phyloP scores from a whole-genome alignment of 2,888 invertebrate genomes.

The Euproctis similis region DNA sequence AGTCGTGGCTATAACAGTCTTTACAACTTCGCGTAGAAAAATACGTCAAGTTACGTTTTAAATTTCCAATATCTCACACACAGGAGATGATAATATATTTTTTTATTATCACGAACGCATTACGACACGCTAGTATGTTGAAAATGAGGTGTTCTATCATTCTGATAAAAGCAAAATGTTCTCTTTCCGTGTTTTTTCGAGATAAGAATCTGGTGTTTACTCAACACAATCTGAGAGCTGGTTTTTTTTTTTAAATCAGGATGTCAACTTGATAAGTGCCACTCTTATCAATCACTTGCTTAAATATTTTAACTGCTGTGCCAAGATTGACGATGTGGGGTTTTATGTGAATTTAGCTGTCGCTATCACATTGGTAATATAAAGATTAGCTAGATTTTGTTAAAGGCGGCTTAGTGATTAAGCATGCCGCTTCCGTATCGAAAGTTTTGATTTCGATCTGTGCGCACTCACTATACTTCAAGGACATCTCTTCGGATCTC shows the following conservation, averaged over 20 bases:
- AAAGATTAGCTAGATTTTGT: too few species aligned
- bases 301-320: constrained; percentile 16
- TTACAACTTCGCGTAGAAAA: too few species aligned
- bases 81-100: constrained; percentile 14
- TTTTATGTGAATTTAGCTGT: constrained; percentile 8
- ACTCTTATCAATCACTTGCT: constrained; percentile 29
- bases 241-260: constrained; percentile 63
- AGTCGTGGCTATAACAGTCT: too few species aligned
- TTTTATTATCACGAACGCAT: background rate
- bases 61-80: too few species aligned
- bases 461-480: too few species aligned
- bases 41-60: too few species aligned
- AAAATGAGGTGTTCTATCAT: constrained; percentile 38
- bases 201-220: constrained; percentile 59
- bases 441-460: too few species aligned
- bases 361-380: too few species aligned
- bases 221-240: constrained; percentile 48
- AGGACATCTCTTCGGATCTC: too few species aligned
- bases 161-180: constrained; percentile 49
- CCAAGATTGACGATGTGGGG: constrained; percentile 13
- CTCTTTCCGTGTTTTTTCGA: constrained; percentile 38
- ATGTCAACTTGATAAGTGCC: constrained; percentile 47
- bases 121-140: constrained; percentile 13
- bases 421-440: too few species aligned
- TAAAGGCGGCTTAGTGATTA: too few species aligned